Evolutionary conservation across 2,113 vertebrate genomes (phyloP).

Genomic region (Nymphicus hollandicus): DNA sequence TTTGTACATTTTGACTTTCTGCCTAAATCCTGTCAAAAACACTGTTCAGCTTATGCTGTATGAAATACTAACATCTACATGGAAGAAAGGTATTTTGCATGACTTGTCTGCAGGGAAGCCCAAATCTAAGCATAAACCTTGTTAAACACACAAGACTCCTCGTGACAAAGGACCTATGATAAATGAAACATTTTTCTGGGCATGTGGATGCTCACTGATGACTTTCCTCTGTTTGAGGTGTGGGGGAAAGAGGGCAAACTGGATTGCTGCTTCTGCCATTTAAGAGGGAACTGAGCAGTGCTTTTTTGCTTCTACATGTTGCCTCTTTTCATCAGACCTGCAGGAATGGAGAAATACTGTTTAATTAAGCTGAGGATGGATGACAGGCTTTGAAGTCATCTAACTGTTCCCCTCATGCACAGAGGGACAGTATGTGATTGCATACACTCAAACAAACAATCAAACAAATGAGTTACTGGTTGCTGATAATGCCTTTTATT

Average conservation of each 20-base stretch:
- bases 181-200: background rate
- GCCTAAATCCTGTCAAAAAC: background rate
- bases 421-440: background rate
- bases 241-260: accelerated
- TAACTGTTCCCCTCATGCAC: background rate
- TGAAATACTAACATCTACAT: background rate
- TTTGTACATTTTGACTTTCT: background rate
- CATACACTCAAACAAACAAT: background rate
- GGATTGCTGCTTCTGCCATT: background rate
- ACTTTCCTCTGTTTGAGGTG: accelerated
- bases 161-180: background rate
- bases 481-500: background rate
- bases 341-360: background rate
- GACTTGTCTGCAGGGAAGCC: background rate
- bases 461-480: background rate
- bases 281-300: background rate
- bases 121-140: background rate
- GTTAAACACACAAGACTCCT: background rate
- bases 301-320: background rate
- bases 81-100: background rate
- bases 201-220: background rate
- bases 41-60: background rate
- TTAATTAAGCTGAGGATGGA: background rate
- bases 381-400: background rate
- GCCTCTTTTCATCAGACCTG: background rate